A percentile compares a stretch with the other conserved stretches of the same genome.
Evolutionary conservation across 2,888 invertebrate species (phyloP).

Genomic region (Orthonychiurus folsomi): DNA sequence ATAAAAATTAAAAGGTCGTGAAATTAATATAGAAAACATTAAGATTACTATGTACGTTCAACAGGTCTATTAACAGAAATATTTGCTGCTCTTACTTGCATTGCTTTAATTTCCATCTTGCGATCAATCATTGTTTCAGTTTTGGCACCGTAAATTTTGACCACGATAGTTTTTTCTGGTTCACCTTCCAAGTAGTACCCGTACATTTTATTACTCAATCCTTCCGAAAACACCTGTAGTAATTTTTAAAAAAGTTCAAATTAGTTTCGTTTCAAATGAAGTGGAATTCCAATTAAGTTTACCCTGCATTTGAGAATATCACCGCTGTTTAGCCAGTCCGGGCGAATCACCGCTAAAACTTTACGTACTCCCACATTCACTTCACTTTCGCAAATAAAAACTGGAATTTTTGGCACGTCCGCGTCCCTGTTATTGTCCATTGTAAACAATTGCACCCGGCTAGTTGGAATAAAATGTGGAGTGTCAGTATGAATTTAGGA

Average conservation of each 20-base stretch:
- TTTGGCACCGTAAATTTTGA: conserved; percentile 85
- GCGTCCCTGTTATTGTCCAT: conserved; percentile 1
- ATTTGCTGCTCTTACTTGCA: conserved; percentile 34
- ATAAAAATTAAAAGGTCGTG: conserved; percentile 14
- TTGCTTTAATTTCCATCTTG: conserved; percentile 61
- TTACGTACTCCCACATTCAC: conserved; percentile 7
- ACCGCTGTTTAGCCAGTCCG: too few species aligned
- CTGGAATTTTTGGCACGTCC: conserved; percentile 8
- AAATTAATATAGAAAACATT: conserved; percentile 1
- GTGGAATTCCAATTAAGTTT: background rate
- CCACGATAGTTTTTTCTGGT: conserved; percentile 62
- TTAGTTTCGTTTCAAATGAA: background rate
- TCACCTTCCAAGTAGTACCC: conserved; percentile 57
- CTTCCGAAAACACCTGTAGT: conserved; percentile 86
- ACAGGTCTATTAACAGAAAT: background rate
- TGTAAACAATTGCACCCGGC: background rate
- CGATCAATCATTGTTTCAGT: conserved; percentile 88
- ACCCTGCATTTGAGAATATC: background rate
- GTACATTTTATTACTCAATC: conserved; percentile 84
- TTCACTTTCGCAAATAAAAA: conserved; percentile 4
- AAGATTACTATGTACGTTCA: background rate
- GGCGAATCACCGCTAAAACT: conserved; percentile 14
- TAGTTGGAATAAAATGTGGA: background rate
- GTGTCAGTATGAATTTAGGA: too few species aligned
- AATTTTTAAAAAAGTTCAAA: background rate